Conservation (phyloP, 2,797 vertebrate genomes). For the Rhyacichthys aspro region DNA sequence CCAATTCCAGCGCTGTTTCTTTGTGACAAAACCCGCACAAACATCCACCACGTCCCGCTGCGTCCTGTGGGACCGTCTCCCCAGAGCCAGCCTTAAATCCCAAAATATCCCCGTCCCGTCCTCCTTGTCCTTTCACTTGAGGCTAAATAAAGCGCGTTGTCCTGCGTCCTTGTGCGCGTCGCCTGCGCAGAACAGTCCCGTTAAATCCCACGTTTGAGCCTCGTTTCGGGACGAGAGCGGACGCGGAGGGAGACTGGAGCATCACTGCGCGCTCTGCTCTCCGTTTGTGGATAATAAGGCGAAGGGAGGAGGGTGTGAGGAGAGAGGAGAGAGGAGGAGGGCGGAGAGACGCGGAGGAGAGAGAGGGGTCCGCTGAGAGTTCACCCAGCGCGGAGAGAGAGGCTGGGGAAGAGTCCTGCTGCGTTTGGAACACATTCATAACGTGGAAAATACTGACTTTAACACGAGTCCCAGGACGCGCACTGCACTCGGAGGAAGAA, state of each 20-base stretch:
- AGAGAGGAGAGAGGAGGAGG: conserved; percentile 43
- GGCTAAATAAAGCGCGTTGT: conserved; percentile 50
- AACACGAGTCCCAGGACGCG: background rate
- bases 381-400: conserved; percentile 25
- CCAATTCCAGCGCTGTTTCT: background rate
- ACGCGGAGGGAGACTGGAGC: conserved; percentile 29
- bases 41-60: conserved; percentile 28
- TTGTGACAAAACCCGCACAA: conserved; percentile 34
- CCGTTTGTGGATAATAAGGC: conserved; percentile 55
- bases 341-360: conserved; percentile 31
- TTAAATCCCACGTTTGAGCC: conserved; percentile 25
- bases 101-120: conserved; percentile 26
- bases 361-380: conserved; percentile 45
- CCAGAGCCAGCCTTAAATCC: conserved; percentile 24
- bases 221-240: background rate
- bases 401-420: conserved; percentile 13
- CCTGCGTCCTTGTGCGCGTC: conserved; percentile 4
- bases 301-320: conserved; percentile 67
- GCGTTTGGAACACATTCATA: conserved; percentile 21
- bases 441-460: background rate
- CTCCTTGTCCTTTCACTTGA: conserved; percentile 26
- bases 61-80: conserved; percentile 56
- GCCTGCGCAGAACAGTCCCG: conserved; percentile 13
- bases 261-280: conserved; percentile 59
- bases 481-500: background rate